Evolutionary conservation across 2,888 invertebrate species (phyloP).

Genomic region (Perdita meconis): DNA sequence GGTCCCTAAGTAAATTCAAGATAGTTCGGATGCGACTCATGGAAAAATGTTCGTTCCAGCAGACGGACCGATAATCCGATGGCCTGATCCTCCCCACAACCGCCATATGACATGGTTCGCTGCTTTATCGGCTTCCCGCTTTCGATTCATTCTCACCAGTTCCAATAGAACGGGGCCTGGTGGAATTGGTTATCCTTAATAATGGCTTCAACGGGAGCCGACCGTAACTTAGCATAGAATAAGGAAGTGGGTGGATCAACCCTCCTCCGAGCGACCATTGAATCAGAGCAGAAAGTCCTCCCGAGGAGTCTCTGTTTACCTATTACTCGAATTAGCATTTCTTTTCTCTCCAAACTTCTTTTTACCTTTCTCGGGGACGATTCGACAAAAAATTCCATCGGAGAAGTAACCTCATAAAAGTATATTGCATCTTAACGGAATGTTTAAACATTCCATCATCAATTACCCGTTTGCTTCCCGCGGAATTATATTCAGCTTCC

Average conservation of each 20-base stretch:
- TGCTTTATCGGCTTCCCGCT: constrained; percentile 60
- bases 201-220: constrained; percentile 46
- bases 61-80: constrained; percentile 54
- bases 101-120: constrained; percentile 48
- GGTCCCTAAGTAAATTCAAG: constrained; percentile 16
- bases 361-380: background rate
- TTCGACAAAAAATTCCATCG: background rate
- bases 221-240: constrained; percentile 44
- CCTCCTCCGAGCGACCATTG: background rate
- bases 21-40: background rate
- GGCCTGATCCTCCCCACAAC: constrained; percentile 42
- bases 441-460: too few relatives aligned
- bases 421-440: too few relatives aligned
- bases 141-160: constrained; percentile 51
- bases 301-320: constrained; percentile 49
- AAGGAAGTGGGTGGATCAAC: constrained; percentile 37
- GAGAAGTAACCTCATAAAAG: background rate
- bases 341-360: background rate
- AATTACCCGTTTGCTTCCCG: too few relatives aligned
- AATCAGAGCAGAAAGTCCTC: constrained; percentile 31
- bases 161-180: constrained; percentile 37
- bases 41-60: constrained; percentile 46
- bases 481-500: too few relatives aligned
- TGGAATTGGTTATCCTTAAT: constrained; percentile 60
- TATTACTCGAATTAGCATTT: constrained; percentile 61